A percentile compares a stretch with the other conserved stretches of the same genome.
phyloP scores from a whole-genome alignment of 2,888 invertebrate species.

The Enchytraeus crypticus region DNA sequence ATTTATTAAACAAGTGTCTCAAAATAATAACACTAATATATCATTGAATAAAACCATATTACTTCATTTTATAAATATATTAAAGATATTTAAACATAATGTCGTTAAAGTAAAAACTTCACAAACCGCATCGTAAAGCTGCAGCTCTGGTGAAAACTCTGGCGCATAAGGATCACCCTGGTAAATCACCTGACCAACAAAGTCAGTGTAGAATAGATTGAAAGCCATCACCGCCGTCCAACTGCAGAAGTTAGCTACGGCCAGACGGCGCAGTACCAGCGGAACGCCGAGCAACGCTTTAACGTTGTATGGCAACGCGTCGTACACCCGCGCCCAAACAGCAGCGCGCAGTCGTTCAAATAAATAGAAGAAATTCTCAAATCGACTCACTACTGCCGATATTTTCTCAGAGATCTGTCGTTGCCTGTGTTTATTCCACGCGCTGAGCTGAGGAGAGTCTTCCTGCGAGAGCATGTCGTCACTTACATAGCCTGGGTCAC shows the following conservation, averaged over 20 bases:
- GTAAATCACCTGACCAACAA: slow-evolving; percentile 82
- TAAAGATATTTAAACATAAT: too few relatives aligned
- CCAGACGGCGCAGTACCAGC: slow-evolving; percentile 70
- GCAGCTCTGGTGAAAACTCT: slow-evolving; percentile 39
- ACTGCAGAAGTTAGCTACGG: slow-evolving; percentile 85
- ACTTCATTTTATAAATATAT: too few relatives aligned
- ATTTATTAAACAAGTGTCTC: too few relatives aligned
- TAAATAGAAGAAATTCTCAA: not conserved
- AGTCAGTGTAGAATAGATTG: slow-evolving; percentile 90
- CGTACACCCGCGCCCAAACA: slow-evolving; percentile 12
- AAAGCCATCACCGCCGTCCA: slow-evolving; percentile 98
- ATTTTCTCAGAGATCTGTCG: not conserved
- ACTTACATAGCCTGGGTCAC: slow-evolving; percentile 6
- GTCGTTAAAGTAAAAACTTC: too few relatives aligned
- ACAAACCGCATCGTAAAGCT: slow-evolving; percentile 69
- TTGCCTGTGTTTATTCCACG: not conserved
- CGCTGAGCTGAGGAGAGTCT: not conserved
- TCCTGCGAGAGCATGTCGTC: slow-evolving; percentile 5
- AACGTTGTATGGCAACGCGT: slow-evolving; percentile 22
- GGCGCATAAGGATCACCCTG: slow-evolving; percentile 66
- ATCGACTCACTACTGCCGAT: not conserved
- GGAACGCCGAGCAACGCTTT: slow-evolving; percentile 61
- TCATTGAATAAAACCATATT: too few relatives aligned
- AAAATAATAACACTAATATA: too few relatives aligned
- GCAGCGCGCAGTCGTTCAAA: slow-evolving; percentile 5